Evolutionary conservation across 2,888 invertebrate species (phyloP).

Genomic region (Onthophagus sagittarius): DNA sequence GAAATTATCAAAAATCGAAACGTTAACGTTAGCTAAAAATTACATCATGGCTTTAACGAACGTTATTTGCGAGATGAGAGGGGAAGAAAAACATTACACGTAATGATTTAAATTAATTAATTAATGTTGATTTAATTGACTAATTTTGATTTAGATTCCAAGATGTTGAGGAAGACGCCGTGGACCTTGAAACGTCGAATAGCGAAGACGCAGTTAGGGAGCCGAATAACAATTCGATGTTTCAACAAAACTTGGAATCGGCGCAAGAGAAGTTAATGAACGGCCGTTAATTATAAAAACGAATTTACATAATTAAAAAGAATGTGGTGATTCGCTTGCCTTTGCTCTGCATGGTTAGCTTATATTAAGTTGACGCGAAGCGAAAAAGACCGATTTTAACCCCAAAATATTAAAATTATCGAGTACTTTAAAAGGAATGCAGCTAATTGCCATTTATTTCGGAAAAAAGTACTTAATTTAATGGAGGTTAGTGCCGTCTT

Average conservation of each 20-base stretch:
- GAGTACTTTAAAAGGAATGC: background rate
- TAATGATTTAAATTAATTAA: constrained; percentile 41
- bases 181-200: constrained; percentile 33
- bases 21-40: constrained; percentile 75
- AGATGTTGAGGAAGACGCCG: constrained; percentile 45
- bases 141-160: constrained; percentile 45
- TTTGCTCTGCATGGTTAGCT: constrained; percentile 20
- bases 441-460: too few species aligned
- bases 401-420: too few species aligned
- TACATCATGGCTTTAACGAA: constrained; percentile 79
- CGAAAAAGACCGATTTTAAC: background rate
- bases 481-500: too few species aligned
- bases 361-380: constrained; percentile 23
- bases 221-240: constrained; percentile 55
- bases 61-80: constrained; percentile 74
- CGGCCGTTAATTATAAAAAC: constrained; percentile 26
- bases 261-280: constrained; percentile 41
- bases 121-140: constrained; percentile 14
- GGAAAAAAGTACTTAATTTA: too few species aligned
- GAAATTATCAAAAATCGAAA: constrained; percentile 76
- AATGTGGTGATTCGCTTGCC: constrained; percentile 1
- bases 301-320: constrained; percentile 3
- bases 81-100: constrained; percentile 66
- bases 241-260: constrained; percentile 54
- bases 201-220: constrained; percentile 41